Evolutionary conservation across 2,113 vertebrate species (phyloP).

Genomic region (Sander lucioperca): DNA sequence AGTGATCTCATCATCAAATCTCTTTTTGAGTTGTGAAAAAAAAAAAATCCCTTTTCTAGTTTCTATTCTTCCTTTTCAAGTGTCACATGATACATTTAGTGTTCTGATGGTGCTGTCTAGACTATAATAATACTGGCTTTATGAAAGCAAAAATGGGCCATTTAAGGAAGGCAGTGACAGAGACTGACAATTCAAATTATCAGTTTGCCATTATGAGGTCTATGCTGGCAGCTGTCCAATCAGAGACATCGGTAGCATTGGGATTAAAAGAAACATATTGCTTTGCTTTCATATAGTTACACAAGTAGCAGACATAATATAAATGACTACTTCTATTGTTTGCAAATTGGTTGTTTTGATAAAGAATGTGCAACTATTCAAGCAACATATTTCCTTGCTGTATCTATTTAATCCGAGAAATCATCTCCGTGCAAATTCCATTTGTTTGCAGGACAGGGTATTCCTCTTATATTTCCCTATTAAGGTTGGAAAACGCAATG

Average conservation of each 20-base stretch:
- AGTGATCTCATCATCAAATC: conserved; percentile 8
- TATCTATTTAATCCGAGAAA: background rate
- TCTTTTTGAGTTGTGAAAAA: conserved; percentile 1
- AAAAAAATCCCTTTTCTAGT: conserved; percentile 10
- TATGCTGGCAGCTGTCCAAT: conserved; percentile 18
- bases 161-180: conserved; percentile 16
- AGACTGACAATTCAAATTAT: conserved; percentile 43
- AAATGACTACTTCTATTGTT: background rate
- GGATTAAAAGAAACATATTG: background rate
- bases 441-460: background rate
- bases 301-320: background rate
- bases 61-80: conserved; percentile 31
- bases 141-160: conserved; percentile 26
- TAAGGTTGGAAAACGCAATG: background rate
- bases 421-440: background rate
- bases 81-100: conserved; percentile 45
- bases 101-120: conserved; percentile 32
- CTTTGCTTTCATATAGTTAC: background rate
- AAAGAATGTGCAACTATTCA: background rate
- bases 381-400: background rate
- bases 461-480: background rate
- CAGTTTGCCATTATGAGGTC: conserved; percentile 45
- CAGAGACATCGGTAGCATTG: background rate
- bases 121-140: conserved; percentile 17
- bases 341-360: background rate